These are phyloP conservation scores for Mustela erminea DNA, from an alignment of 2,797 vertebrate genomes.

Conservation along the genomic window DNA sequence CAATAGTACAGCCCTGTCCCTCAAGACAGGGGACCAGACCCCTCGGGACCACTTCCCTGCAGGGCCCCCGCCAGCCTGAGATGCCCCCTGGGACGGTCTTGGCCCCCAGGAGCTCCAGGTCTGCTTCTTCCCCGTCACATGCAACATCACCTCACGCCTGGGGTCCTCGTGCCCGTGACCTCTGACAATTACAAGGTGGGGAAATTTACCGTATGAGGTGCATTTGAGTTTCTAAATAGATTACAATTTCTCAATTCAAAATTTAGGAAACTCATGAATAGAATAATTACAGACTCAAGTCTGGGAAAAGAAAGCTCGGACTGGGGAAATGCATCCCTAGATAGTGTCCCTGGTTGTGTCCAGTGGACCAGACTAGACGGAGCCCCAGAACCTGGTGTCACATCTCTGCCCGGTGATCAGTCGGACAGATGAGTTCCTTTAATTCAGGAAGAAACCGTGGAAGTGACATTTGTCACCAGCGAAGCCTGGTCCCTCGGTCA, in stretches of 20 bases:
- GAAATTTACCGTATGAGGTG: neutral
- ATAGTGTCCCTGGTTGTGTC: no score
- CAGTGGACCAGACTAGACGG: neutral
- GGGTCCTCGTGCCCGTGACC: no score
- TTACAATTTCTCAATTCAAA: neutral
- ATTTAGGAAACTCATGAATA: neutral
- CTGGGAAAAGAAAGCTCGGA: neutral
- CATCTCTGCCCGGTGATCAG: neutral
- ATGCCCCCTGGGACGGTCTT: neutral
- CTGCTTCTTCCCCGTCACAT: neutral
- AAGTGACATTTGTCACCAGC: neutral
- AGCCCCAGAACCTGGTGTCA: neutral
- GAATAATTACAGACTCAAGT: neutral
- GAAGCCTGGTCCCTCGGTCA: neutral
- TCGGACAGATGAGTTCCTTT: neutral
- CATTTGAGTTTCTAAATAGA: neutral
- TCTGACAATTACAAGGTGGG: neutral
- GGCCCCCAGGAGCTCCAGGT: neutral
- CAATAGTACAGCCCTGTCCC: neutral
- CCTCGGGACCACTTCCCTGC: neutral
- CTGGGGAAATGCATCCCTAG: neutral
- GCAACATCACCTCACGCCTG: accelerated
- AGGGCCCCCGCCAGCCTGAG: neutral
- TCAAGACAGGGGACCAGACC: neutral
- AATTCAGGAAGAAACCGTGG: neutral